Conservation (phyloP, 2,113 vertebrate species). For the Octodon degus region DNA sequence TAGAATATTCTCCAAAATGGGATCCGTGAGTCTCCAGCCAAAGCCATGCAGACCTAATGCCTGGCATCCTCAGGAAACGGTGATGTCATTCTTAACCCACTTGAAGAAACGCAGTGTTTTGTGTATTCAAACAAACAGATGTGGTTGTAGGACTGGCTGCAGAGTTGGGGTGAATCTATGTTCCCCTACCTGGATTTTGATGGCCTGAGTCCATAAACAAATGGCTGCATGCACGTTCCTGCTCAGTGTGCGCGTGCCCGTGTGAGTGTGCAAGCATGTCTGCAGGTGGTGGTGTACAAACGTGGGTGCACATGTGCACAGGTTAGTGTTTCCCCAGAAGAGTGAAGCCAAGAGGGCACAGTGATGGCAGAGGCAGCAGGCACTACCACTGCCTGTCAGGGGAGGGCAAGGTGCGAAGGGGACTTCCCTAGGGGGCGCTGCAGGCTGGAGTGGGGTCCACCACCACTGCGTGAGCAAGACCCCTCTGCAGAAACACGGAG, state of each 20-base stretch:
- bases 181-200: neutral
- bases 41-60: neutral
- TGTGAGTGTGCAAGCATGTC: neutral
- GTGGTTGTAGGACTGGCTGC: accelerated
- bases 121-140: accelerated
- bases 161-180: neutral
- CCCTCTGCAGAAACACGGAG: accelerated
- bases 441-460: accelerated
- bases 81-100: accelerated
- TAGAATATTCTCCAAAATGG: neutral
- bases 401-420: neutral
- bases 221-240: accelerated
- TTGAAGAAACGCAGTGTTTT: neutral
- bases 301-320: neutral
- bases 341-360: accelerated
- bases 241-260: too few species aligned
- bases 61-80: neutral
- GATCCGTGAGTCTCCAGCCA: neutral
- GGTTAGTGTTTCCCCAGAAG: neutral
- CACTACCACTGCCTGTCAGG: neutral
- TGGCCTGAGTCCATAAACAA: neutral
- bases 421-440: too few species aligned
- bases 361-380: accelerated
- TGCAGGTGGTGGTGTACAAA: neutral
- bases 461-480: accelerated